Conservation (phyloP, 2,797 vertebrate species). For the Channa striata region DNA sequence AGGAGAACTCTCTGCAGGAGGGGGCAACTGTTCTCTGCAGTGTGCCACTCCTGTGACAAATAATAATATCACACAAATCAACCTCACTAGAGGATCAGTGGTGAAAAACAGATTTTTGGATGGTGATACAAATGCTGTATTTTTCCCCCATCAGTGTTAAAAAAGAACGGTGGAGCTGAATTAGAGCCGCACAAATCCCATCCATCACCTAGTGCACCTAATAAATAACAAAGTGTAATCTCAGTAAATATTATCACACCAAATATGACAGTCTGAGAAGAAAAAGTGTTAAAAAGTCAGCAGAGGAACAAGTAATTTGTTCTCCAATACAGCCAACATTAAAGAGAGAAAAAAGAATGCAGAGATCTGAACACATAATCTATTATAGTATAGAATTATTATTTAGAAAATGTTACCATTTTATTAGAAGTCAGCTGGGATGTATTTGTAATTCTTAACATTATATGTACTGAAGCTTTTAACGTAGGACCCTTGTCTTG, state of each 20-base stretch:
- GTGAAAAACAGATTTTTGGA: constrained; percentile 12
- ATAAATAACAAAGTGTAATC: constrained; percentile 28
- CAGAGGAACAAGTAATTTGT: background rate
- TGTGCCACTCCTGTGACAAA: constrained; percentile 32
- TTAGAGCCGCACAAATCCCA: constrained; percentile 11
- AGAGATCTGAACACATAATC: too few species aligned
- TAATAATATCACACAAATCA: constrained; percentile 50
- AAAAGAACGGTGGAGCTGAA: constrained; percentile 10
- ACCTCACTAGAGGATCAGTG: constrained; percentile 14
- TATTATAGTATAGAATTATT: too few species aligned
- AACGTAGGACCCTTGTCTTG: too few species aligned
- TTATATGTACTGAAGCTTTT: too few species aligned
- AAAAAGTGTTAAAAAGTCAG: constrained; percentile 16
- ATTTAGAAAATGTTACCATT: too few species aligned
- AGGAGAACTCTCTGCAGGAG: constrained; percentile 36
- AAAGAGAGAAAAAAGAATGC: too few species aligned
- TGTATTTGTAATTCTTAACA: too few species aligned
- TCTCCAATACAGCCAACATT: background rate
- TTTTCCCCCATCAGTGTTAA: constrained; percentile 4
- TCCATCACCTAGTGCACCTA: constrained; percentile 4
- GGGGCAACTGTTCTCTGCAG: constrained; percentile 33
- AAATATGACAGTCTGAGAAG: constrained; percentile 8
- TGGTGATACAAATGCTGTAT: constrained; percentile 15
- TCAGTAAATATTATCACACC: constrained; percentile 20
- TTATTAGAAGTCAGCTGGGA: too few species aligned